These are phyloP conservation scores for Beroe forskalii DNA, from an alignment of 37 sponge, comb jelly and placozoan species.

Conservation along the genomic window DNA sequence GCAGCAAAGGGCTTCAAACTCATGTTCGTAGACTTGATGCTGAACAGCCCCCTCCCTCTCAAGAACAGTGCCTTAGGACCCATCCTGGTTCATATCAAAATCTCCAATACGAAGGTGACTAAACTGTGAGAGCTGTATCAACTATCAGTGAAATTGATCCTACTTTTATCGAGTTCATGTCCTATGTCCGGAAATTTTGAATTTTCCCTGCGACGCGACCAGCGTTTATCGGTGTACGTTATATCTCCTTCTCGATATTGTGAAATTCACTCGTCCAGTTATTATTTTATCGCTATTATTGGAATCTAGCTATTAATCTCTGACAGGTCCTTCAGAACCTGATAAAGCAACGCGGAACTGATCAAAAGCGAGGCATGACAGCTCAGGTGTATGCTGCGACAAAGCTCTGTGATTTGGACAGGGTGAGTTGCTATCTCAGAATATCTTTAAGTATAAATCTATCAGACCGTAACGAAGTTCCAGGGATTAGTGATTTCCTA, in stretches of 20 bases:
- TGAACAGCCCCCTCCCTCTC: conserved; percentile 43
- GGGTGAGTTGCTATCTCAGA: neutral
- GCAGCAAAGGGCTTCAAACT: conserved; percentile 33
- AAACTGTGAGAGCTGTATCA: too few species aligned
- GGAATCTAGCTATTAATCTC: too few species aligned
- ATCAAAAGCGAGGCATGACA: conserved; percentile 47
- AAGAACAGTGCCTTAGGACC: conserved; percentile 45
- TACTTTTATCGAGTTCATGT: too few species aligned
- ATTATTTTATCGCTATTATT: too few species aligned
- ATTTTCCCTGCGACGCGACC: too few species aligned
- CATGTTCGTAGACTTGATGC: conserved; percentile 41
- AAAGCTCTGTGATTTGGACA: conserved; percentile 58
- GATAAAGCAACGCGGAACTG: conserved; percentile 38
- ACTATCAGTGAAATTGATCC: too few species aligned
- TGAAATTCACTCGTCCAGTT: too few species aligned
- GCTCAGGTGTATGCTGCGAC: conserved; percentile 57
- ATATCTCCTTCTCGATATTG: too few species aligned
- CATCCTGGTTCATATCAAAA: conserved; percentile 58
- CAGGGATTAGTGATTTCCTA: neutral
- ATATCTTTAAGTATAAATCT: neutral
- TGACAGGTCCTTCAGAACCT: conserved; percentile 43
- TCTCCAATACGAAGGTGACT: conserved; percentile 57
- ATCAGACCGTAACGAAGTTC: too few species aligned
- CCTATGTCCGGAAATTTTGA: too few species aligned
- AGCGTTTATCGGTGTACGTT: too few species aligned